Conservation (phyloP, 2,113 vertebrate species). For the Capreolus pygargus region DNA sequence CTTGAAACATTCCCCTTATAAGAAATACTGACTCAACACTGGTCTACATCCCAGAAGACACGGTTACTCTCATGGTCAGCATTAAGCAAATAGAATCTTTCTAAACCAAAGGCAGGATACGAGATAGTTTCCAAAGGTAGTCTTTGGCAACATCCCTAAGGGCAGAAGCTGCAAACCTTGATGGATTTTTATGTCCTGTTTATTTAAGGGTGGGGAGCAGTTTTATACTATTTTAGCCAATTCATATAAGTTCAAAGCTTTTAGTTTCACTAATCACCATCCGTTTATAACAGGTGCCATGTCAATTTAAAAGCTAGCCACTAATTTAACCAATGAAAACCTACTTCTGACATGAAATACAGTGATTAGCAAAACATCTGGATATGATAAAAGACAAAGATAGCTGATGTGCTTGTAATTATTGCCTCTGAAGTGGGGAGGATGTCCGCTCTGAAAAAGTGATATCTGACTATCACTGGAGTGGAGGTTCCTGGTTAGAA, state of each 20-base stretch:
- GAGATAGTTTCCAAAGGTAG: background rate
- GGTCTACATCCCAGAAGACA: background rate
- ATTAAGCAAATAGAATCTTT: background rate
- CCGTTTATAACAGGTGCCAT: background rate
- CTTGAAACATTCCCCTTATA: background rate
- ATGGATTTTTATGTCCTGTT: slow-evolving; percentile 8
- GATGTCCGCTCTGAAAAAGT: background rate
- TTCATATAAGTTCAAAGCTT: slow-evolving; percentile 6
- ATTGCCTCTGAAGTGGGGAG: background rate
- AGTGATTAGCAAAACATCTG: slow-evolving; percentile 1
- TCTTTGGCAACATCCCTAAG: background rate
- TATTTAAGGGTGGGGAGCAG: background rate
- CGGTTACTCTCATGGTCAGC: background rate
- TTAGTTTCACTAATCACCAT: slow-evolving; percentile 1
- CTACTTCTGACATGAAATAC: slow-evolving; percentile 25
- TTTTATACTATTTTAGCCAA: background rate
- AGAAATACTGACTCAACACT: background rate
- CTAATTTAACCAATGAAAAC: slow-evolving; percentile 9
- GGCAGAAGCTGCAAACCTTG: background rate
- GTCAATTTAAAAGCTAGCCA: background rate
- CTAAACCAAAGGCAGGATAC: background rate
- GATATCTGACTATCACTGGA: background rate
- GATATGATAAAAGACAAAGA: slow-evolving; percentile 5
- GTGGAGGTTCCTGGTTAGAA: background rate
- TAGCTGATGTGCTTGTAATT: slow-evolving; percentile 28